Conservation (phyloP, 2,113 vertebrate genomes). For the Gymnorhina tibicen region DNA sequence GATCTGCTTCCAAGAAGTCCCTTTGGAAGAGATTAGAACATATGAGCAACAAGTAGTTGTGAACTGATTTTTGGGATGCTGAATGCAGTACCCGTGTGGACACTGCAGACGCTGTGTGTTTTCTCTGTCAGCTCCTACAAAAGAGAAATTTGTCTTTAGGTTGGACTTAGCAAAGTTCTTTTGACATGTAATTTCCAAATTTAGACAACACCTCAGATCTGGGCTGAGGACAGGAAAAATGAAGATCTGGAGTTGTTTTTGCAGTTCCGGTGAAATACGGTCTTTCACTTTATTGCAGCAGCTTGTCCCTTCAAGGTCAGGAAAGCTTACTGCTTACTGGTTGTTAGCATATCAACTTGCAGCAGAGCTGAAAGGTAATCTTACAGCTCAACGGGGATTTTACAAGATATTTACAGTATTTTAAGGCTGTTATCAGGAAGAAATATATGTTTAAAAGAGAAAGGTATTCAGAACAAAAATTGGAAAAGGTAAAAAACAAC, state of each 20-base stretch:
- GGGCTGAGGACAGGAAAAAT: background rate
- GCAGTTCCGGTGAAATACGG: background rate
- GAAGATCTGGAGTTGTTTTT: background rate
- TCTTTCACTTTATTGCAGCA: background rate
- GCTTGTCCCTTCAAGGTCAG: constrained; percentile 48
- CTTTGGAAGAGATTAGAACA: background rate
- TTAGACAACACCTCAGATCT: background rate
- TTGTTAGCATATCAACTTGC: constrained; percentile 60
- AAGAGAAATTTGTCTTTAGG: background rate
- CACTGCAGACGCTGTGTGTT: background rate
- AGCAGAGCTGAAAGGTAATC: constrained; percentile 60
- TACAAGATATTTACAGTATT: constrained; percentile 42
- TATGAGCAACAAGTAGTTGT: background rate
- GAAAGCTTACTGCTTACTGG: constrained; percentile 32
- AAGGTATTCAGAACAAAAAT: background rate
- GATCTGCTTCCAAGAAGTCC: background rate
- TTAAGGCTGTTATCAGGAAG: constrained; percentile 29
- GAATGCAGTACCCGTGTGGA: background rate
- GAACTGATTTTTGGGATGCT: background rate
- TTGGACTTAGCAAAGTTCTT: background rate
- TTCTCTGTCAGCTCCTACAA: background rate
- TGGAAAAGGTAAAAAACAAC: background rate
- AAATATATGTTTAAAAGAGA: background rate
- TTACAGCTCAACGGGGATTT: constrained; percentile 52
- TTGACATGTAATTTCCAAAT: background rate